Percentiles rank a stretch among this genome's conserved stretches.
phyloP scores from a whole-genome alignment of 2,797 vertebrate species.

The Salarias fasciatus region DNA sequence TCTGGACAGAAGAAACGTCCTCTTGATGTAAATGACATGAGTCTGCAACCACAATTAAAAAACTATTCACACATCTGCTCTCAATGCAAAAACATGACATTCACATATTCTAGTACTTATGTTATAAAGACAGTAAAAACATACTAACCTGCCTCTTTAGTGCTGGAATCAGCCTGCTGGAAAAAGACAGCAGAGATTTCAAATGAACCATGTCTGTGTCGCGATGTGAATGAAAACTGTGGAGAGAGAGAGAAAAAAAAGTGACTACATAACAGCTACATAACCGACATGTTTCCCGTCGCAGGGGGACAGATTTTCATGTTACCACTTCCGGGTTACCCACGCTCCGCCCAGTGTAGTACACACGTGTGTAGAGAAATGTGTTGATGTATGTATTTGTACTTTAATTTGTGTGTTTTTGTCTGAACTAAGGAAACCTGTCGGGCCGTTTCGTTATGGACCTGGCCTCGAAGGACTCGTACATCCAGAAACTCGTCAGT shows the following conservation, averaged over 20 bases:
- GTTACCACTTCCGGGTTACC: constrained; percentile 77
- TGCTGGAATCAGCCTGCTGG: constrained; percentile 48
- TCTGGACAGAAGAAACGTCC: constrained; percentile 60
- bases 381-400: constrained; percentile 37
- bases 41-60: constrained; percentile 38
- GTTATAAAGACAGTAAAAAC: not conserved
- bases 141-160: constrained; percentile 59
- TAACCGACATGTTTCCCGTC: constrained; percentile 26
- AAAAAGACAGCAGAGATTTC: constrained; percentile 54
- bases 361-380: constrained; percentile 56
- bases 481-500: constrained; percentile 88
- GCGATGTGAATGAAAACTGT: not conserved
- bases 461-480: constrained; percentile 88
- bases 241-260: fast-evolving
- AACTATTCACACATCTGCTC: not conserved
- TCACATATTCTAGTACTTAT: not conserved
- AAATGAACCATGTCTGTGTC: constrained; percentile 64
- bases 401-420: fast-evolving
- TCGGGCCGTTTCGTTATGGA: constrained; percentile 74
- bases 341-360: constrained; percentile 22
- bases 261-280: constrained; percentile 20
- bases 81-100: constrained; percentile 15
- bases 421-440: not conserved
- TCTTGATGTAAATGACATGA: constrained; percentile 60
- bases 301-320: constrained; percentile 54